Evolutionary conservation across 2,113 vertebrate species (phyloP).

Genomic region (Sula dactylatra): DNA sequence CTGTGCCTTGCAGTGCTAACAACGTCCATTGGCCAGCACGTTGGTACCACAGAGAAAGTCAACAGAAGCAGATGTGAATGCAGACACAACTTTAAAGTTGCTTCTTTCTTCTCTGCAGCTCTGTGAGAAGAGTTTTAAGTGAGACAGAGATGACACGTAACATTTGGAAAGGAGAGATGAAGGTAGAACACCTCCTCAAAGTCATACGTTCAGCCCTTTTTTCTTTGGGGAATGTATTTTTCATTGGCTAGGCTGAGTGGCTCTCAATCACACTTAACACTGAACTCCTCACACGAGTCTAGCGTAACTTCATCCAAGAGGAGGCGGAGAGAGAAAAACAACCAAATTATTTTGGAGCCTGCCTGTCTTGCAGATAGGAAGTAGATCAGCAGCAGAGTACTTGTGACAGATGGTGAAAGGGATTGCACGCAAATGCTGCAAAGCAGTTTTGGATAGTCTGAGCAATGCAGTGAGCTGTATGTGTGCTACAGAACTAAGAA

Average conservation of each 20-base stretch:
- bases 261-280: not conserved
- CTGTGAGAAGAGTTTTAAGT: not conserved
- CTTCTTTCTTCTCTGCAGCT: not conserved
- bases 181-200: not conserved
- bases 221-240: not conserved
- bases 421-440: rapidly evolving
- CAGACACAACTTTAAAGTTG: not conserved
- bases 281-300: not conserved
- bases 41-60: not conserved
- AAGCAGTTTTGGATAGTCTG: not conserved
- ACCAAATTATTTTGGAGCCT: not conserved
- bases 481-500: not conserved
- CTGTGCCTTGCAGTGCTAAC: not conserved
- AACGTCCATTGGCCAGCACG: rapidly evolving
- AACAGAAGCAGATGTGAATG: not conserved
- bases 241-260: not conserved
- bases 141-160: not conserved
- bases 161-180: not conserved
- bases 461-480: not conserved
- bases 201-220: not conserved
- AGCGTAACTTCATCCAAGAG: not conserved
- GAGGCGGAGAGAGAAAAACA: not conserved
- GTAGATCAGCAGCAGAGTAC: not conserved
- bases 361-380: not conserved
- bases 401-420: not conserved